These are phyloP conservation scores for Mellivora capensis DNA, from an alignment of 2,113 vertebrate species.

Conservation along the genomic window DNA sequence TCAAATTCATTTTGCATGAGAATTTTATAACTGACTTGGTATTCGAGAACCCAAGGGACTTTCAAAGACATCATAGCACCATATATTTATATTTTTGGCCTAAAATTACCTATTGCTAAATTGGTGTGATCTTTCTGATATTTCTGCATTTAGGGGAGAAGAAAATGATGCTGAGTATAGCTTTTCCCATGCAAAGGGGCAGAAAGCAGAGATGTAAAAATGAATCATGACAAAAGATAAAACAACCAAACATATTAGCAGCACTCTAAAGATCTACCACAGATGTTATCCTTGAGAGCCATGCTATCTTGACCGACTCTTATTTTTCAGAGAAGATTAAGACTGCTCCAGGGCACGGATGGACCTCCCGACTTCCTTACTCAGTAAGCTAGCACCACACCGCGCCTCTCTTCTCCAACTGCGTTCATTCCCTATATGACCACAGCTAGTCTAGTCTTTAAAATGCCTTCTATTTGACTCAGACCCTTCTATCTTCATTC, in stretches of 20 bases:
- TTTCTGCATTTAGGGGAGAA: background rate
- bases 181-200: background rate
- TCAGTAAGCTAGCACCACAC: too few species aligned
- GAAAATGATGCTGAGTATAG: background rate
- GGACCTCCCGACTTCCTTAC: accelerated
- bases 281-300: background rate
- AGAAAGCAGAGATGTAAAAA: background rate
- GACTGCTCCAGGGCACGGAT: background rate
- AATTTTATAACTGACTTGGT: background rate
- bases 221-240: background rate
- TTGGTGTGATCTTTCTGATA: background rate
- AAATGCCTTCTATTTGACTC: background rate
- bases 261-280: background rate
- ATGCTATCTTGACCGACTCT: background rate
- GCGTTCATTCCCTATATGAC: background rate
- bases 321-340: background rate
- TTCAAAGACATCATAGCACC: background rate
- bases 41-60: background rate
- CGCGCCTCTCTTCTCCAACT: background rate
- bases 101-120: background rate
- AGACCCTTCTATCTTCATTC: background rate
- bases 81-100: background rate
- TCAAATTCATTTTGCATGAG: background rate
- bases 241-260: background rate
- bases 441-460: background rate